Base-by-base conservation (phyloP, 2,888 invertebrate genomes). In the Metellina segmentata region DNA sequence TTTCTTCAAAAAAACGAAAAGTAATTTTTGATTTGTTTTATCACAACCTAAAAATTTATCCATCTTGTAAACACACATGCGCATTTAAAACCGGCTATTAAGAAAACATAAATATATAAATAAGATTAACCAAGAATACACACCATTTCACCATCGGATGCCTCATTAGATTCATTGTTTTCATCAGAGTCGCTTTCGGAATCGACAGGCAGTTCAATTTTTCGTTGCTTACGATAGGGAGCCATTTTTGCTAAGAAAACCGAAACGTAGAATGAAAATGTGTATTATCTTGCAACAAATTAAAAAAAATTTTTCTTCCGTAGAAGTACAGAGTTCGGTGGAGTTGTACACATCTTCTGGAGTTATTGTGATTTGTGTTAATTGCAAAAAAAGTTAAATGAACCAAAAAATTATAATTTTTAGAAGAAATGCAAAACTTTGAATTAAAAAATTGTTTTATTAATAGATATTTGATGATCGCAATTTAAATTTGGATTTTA, bases 191-290 rank as follows among this genome's bases (percentile, higher is more conserved):
- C 74, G 53, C n/a, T 75, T 48, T 74, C 85, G 13, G 85, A 85
- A 16, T 85, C 85, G 11, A 71, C 78, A 70, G 11, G 78, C 51
- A 69, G 51, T 8, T 78, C 86, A 11, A 78, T 5, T 69, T 51
- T 86, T 34, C 78, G 69, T 13, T 86, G 86, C 34, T 86, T 86
- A 11, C 78, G 77, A 11, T 53, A 78, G 16, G 78, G 78, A 70
- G 86, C 78, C 86, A 86, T 86, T 48, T 20, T 19, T 74, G 13
- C 20, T 8, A 9, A 74, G 13, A 74, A 74, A 0, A 20, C 48
- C 11, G 16, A 8, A 61, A 61, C 11, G 16, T 61, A 16, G 16
- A 61, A 61, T 61, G 61, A 61, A 61, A 61, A 61, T 61, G 61
- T 11, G 13, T 4, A 61, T 61, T 11, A 61, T 61, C 13, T 8